A percentile compares a stretch with the other conserved stretches of the same genome.
Evolutionary conservation across 2,113 vertebrate species (phyloP).

Genomic region (Hydrolagus affinis): DNA sequence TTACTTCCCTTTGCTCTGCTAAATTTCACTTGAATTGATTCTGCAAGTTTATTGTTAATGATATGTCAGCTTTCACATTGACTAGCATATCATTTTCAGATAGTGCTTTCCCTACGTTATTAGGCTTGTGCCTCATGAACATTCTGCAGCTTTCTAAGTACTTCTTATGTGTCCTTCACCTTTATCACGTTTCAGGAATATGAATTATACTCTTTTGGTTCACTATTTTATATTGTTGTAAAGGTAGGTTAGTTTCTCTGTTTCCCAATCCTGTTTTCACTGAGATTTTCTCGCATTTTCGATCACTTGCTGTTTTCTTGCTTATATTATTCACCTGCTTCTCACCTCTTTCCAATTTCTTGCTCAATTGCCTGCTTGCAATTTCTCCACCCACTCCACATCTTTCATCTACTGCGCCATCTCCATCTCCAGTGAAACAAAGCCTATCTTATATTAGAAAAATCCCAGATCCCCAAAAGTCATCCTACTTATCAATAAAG

Average conservation of each 20-base stretch:
- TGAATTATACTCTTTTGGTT: slow-evolving; percentile 8
- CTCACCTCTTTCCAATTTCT: not conserved
- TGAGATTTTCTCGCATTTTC: not conserved
- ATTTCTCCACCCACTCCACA: slow-evolving; percentile 15
- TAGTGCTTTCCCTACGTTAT: too few relatives aligned
- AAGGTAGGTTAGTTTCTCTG: not conserved
- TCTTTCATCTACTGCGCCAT: not conserved
- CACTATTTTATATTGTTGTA: not conserved
- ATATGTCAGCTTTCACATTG: not conserved
- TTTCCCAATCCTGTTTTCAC: not conserved
- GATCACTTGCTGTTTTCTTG: not conserved
- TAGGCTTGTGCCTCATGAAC: not conserved
- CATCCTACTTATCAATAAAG: not conserved
- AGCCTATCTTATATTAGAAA: not conserved
- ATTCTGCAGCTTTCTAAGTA: not conserved
- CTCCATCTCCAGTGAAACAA: not conserved
- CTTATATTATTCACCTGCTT: too few relatives aligned
- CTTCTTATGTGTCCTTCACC: not conserved
- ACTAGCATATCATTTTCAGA: not conserved
- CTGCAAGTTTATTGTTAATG: slow-evolving; percentile 16
- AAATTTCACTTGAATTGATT: not conserved
- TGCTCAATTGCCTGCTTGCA: slow-evolving; percentile 24
- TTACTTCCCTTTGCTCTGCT: slow-evolving; percentile 15
- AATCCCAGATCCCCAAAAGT: not conserved
- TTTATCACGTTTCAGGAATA: not conserved